Evolutionary conservation across 1,140 invertebrate genomes (phyloP), one percentile per base, ranked within the genome.

Genomic region (Octopus sinensis): DNA sequence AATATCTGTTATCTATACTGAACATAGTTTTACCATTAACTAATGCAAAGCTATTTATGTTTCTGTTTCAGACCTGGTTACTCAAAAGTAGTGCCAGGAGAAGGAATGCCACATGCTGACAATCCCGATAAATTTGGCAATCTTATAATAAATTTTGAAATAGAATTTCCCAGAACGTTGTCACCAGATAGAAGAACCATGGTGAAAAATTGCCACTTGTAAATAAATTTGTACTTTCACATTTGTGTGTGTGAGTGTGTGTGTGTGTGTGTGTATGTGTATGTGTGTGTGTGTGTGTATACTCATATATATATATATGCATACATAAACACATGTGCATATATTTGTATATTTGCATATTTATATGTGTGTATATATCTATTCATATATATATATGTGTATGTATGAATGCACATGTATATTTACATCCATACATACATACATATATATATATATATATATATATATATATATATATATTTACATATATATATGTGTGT

Each of bases 91-190:
- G 90, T 91, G 7, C 88, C 88, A 9, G 86, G 83, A 10, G 91
- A 91, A 85, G 91, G 91, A 23, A 91, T 91, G 91, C 91, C 91
- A 12, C 73, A 90, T 13, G 86, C 88, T 53, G 81, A 85, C 75
- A 85, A 91, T 54, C 87, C 90, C n/a, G 83, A 83, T 79, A 82
- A 89, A 81, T 89, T 88, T 84, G 91, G 91, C 78, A 89, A 91
- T 84, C 83, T 91, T 23, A 87, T 91, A 13, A 91, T 91, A 76
- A 87, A 90, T 83, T 91, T 91, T 86, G 86, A 91, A 80, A 91
- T 91, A 84, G 86, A 89, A 81, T 91, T 91, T 83, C 91, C 91
- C 54, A 79, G 82, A 53, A 83, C 84, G 13, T 83, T 91, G 23
- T 85, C 88, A 68, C 87, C 88, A 43, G 89, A 91, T 51, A 88